Conservation (phyloP, 1,140 invertebrate genomes). For the Brachionus calyciflorus region DNA sequence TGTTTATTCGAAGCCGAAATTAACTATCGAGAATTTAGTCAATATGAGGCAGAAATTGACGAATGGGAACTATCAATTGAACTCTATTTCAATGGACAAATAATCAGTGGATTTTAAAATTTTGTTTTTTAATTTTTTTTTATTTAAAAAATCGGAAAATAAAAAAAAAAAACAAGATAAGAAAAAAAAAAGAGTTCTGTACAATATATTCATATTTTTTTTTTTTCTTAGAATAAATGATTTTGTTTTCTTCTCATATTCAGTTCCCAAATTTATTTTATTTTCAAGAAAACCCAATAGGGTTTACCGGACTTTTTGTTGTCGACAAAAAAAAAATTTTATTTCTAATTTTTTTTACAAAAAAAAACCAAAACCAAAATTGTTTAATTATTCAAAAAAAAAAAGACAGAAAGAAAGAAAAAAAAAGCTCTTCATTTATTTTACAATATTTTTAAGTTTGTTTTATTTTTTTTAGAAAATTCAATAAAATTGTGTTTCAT, state of each 20-base stretch:
- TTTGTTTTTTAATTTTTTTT: too few relatives aligned
- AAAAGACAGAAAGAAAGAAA: neutral
- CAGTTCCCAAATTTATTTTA: too few relatives aligned
- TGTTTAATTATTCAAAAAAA: neutral
- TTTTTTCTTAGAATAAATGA: neutral
- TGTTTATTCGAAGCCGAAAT: too few relatives aligned
- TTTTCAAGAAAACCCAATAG: conserved; percentile 18
- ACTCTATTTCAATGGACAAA: too few relatives aligned
- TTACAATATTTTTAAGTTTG: neutral
- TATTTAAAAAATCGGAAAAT: too few relatives aligned
- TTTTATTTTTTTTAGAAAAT: neutral
- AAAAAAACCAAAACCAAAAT: conserved; percentile 28
- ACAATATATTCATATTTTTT: neutral
- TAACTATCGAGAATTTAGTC: too few relatives aligned
- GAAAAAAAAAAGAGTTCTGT: too few relatives aligned
- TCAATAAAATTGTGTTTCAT: conserved; percentile 14
- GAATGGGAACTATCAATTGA: too few relatives aligned
- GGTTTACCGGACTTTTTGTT: conserved; percentile 12
- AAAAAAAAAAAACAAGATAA: too few relatives aligned
- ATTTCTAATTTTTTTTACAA: conserved; percentile 29
- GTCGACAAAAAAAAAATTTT: too few relatives aligned
- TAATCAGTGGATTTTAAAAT: too few relatives aligned
- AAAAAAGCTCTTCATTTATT: conserved; percentile 5
- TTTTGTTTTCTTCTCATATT: neutral
- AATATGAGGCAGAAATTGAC: too few relatives aligned